Evolutionary conservation across 2,888 invertebrate species (phyloP).

Genomic region (Melipona bicolor): DNA sequence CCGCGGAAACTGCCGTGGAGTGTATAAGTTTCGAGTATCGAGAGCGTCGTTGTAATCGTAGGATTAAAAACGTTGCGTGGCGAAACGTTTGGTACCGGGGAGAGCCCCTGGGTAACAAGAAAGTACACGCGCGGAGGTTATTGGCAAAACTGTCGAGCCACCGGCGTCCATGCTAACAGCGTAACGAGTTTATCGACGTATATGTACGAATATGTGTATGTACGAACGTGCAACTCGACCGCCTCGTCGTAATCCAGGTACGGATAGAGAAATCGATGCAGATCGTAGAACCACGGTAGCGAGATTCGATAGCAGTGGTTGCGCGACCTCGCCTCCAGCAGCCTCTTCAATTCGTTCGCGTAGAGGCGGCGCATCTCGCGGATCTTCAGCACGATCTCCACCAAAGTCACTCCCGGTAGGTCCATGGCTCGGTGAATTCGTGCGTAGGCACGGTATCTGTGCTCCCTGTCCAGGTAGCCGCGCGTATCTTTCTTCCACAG

Average conservation of each 20-base stretch:
- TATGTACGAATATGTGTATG: too few relatives aligned
- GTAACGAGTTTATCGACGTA: conserved; percentile 36
- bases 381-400: conserved; percentile 74
- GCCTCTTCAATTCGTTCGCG: conserved; percentile 65
- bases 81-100: background rate
- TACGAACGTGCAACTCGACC: conserved; percentile 68
- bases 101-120: conserved; percentile 19
- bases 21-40: too few relatives aligned
- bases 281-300: conserved; percentile 69
- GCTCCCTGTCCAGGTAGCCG: conserved; percentile 64
- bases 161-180: conserved; percentile 12
- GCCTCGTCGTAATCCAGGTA: conserved; percentile 73
- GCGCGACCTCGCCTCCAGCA: conserved; percentile 52
- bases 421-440: conserved; percentile 64
- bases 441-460: conserved; percentile 69
- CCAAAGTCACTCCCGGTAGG: conserved; percentile 48
- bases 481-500: conserved; percentile 72
- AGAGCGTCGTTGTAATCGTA: too few relatives aligned
- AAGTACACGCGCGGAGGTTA: conserved; percentile 23
- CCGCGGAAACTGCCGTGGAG: background rate
- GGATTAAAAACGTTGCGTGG: conserved; percentile 15
- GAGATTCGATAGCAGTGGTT: conserved; percentile 53
- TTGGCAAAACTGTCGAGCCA: conserved; percentile 23
- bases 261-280: conserved; percentile 72
- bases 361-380: conserved; percentile 71